Conservation (phyloP, 2,888 invertebrate species). For the Leptinotarsa juncta region DNA sequence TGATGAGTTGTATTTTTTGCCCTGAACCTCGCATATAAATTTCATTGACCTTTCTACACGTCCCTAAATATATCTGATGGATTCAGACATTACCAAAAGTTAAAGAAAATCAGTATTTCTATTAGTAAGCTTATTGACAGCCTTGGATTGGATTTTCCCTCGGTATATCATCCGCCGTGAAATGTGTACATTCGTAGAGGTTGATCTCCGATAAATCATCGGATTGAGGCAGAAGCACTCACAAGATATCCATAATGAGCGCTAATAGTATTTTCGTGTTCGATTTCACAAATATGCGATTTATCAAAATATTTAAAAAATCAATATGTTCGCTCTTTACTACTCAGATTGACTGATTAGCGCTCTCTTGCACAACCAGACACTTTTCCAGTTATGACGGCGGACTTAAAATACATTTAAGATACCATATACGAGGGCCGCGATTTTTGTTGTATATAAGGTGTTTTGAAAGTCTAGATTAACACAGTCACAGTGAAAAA, state of each 20-base stretch:
- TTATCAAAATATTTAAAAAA: slow-evolving; percentile 49
- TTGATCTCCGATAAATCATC: slow-evolving; percentile 24
- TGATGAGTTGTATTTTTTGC: no score
- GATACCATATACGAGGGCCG: slow-evolving; percentile 1
- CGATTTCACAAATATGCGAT: slow-evolving; percentile 46
- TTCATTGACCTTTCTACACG: no score
- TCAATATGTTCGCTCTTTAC: slow-evolving; percentile 38
- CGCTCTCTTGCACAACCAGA: slow-evolving; percentile 20
- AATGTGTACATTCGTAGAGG: neutral
- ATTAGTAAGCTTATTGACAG: no score
- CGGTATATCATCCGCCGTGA: neutral
- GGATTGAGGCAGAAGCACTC: slow-evolving; percentile 23
- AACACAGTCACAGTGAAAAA: no score
- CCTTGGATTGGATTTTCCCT: neutral
- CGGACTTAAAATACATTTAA: slow-evolving; percentile 15
- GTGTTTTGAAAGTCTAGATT: neutral
- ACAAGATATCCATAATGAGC: slow-evolving; percentile 38
- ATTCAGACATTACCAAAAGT: no score
- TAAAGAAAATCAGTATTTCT: no score
- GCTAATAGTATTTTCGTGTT: slow-evolving; percentile 51
- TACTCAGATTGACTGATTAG: slow-evolving; percentile 31
- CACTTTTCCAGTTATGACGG: slow-evolving; percentile 25
- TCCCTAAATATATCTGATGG: no score
- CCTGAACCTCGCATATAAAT: no score
- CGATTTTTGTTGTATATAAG: neutral